A percentile compares a stretch with the other conserved stretches of the same genome.
phyloP scores from a whole-genome alignment of 1,140 invertebrate genomes.

The Arctopsyche grandis region DNA sequence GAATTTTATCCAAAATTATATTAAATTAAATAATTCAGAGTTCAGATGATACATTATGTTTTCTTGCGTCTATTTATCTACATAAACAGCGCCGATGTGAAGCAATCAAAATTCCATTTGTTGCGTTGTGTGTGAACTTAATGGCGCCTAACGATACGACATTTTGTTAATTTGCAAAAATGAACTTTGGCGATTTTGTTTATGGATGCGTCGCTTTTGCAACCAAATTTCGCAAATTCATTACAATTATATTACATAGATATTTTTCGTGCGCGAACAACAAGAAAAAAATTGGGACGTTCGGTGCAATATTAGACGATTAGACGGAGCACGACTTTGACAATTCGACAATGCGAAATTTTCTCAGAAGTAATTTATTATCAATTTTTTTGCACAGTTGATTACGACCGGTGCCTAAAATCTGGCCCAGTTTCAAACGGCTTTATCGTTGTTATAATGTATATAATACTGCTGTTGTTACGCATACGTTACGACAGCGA shows the following conservation, averaged over 20 bases:
- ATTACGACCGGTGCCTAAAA: no score
- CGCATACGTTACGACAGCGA: background rate
- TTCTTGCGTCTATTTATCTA: no score
- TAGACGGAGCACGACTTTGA: conserved; percentile 21
- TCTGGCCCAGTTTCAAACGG: no score
- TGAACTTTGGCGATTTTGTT: background rate
- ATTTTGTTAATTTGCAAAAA: conserved; percentile 23
- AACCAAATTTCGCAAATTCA: conserved; percentile 22
- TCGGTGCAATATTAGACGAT: background rate
- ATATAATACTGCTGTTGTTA: background rate
- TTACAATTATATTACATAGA: background rate
- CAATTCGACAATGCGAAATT: background rate
- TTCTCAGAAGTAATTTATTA: background rate
- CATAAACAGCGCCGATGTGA: no score
- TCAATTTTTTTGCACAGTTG: no score
- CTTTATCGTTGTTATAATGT: no score
- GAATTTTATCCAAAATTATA: no score
- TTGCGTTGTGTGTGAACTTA: no score
- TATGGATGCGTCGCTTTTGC: background rate
- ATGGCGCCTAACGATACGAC: conserved; percentile 4
- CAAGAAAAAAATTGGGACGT: background rate
- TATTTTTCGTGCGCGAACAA: conserved; percentile 1
- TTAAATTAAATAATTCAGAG: no score
- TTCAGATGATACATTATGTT: no score
- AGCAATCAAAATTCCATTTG: no score